A percentile compares a stretch with the other conserved stretches of the same genome.
Evolutionary conservation across 2,113 vertebrate species (phyloP).

Genomic region (Semicossyphus pulcher): DNA sequence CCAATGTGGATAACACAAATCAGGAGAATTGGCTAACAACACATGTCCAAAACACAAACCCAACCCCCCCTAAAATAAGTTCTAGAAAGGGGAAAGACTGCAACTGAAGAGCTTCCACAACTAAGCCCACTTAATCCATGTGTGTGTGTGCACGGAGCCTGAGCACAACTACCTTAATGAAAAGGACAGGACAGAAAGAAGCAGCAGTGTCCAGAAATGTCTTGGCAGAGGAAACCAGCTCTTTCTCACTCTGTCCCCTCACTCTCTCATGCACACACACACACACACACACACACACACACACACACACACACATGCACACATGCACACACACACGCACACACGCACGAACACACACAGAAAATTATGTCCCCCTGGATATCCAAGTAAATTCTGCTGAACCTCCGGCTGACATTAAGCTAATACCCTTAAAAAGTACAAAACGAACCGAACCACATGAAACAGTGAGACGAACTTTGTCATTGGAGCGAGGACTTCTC

Average conservation of each 20-base stretch:
- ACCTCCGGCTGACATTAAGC: constrained; percentile 41
- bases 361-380: constrained; percentile 5
- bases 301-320: not conserved
- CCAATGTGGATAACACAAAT: constrained; percentile 24
- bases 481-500: constrained; percentile 1
- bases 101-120: constrained; percentile 37
- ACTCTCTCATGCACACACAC: constrained; percentile 12
- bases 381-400: constrained; percentile 8
- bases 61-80: constrained; percentile 13
- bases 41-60: constrained; percentile 28
- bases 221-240: constrained; percentile 26
- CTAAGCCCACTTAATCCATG: constrained; percentile 68
- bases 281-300: not conserved
- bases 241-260: constrained; percentile 13
- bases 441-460: not conserved
- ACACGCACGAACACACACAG: not conserved
- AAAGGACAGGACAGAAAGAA: constrained; percentile 48
- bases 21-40: constrained; percentile 15
- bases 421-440: constrained; percentile 1
- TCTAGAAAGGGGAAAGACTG: constrained; percentile 22
- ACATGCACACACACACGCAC: not conserved
- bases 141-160: constrained; percentile 42
- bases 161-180: constrained; percentile 45
- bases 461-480: constrained; percentile 15
- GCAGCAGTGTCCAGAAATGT: constrained; percentile 51